A percentile compares a stretch with the other conserved stretches of the same genome.
Conservation (phyloP, 2,113 vertebrate genomes). For the Dascyllus trimaculatus region DNA sequence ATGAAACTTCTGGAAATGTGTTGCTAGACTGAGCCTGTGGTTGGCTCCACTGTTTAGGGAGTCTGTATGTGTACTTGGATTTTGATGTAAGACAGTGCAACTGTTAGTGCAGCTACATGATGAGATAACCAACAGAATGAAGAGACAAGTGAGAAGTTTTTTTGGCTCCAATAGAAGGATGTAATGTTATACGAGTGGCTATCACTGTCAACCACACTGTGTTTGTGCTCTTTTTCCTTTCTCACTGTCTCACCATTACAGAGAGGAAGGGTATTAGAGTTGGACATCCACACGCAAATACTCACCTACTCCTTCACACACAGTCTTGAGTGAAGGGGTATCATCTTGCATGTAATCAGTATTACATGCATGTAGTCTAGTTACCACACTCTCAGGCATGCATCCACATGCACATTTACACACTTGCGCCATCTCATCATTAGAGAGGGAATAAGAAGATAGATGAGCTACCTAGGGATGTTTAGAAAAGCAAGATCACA, state of each 20-base stretch:
- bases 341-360: conserved; percentile 58
- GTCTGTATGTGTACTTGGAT: no score
- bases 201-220: conserved; percentile 17
- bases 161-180: conserved; percentile 5
- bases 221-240: conserved; percentile 32
- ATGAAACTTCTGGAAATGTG: no score
- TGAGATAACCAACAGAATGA: background rate
- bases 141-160: conserved; percentile 13
- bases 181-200: conserved; percentile 21
- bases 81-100: no score
- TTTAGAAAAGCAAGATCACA: background rate
- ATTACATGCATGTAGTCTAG: conserved; percentile 48
- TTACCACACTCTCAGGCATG: conserved; percentile 33
- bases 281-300: background rate
- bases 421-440: conserved; percentile 13
- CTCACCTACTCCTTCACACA: background rate
- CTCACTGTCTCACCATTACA: conserved; percentile 28
- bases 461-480: conserved; percentile 13
- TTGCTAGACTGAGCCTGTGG: no score
- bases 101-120: no score
- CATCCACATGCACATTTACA: no score
- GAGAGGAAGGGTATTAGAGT: conserved; percentile 7
- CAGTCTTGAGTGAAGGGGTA: conserved; percentile 41
- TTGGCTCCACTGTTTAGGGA: no score
- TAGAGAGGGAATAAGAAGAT: conserved; percentile 36